Evolutionary conservation across 2,888 invertebrate species (phyloP).

Genomic region (Blomia tropicalis): DNA sequence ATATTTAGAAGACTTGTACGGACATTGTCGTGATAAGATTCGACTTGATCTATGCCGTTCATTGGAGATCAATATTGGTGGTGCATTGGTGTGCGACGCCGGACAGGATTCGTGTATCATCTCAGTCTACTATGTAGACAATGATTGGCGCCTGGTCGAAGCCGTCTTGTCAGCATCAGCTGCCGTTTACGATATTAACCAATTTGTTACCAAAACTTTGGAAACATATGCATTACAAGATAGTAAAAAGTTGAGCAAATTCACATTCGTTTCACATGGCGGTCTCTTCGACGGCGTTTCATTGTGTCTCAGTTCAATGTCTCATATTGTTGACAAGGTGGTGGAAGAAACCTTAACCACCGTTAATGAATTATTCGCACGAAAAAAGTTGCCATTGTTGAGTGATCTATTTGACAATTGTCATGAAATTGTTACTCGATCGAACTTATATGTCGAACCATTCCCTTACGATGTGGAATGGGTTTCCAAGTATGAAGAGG

Average conservation of each 20-base stretch:
- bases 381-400: not conserved
- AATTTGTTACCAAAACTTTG: constrained; percentile 19
- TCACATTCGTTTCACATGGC: constrained; percentile 25
- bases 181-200: constrained; percentile 18
- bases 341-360: constrained; percentile 12
- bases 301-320: constrained; percentile 24
- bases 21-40: not conserved
- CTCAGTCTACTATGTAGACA: constrained; percentile 22
- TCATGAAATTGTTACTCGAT: not conserved
- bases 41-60: constrained; percentile 1
- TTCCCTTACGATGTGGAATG: constrained; percentile 16
- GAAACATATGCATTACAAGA: constrained; percentile 22
- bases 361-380: constrained; percentile 4
- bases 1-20: constrained; percentile 13
- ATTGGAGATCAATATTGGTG: constrained; percentile 20
- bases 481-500: constrained; percentile 23
- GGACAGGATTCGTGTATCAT: constrained; percentile 24
- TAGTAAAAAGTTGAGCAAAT: constrained; percentile 23
- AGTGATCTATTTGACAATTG: not conserved
- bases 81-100: constrained; percentile 24
- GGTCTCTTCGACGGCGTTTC: constrained; percentile 25
- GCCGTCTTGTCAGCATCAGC: constrained; percentile 17
- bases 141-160: constrained; percentile 23
- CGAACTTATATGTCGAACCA: constrained; percentile 12
- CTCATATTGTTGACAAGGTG: constrained; percentile 23